Base-by-base conservation (phyloP, 2,888 invertebrate genomes). In the Drosophila monieri region DNA sequence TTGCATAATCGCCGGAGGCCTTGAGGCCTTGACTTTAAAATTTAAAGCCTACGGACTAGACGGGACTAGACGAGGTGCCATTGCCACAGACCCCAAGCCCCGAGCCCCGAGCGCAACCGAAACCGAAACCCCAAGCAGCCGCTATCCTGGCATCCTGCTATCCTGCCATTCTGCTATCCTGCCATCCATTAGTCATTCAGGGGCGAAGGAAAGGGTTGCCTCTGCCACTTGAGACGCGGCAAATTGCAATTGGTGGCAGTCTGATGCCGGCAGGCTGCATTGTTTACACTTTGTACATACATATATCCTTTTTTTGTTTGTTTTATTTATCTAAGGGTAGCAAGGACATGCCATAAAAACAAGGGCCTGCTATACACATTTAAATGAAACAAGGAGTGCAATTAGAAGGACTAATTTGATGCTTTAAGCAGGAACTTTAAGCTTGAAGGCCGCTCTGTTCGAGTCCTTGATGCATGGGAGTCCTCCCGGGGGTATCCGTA, bases 1-100 rank as follows among this genome's bases (percentile, higher is more conserved):
- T 84, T 86, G 87, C 81, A 81, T 81, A 81, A 81, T 81, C 81
- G 85, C 39, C 3, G 23, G 15, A 35, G 6, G 14, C 32, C 30
- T 59, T 60, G 59, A 59, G 6, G 43, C 6, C 35, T 35, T 15
- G 32, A 30, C 44, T 37, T 60, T 47, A 30, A 44, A 15, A 18
- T 59, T 60, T 60, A 61, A 61, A 61, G 64, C 47, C 39, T 18
- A 21, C 21, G 12, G 62, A 60, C 62, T 61, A 62, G 64, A 61
- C 61, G 21, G 39, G 60, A 61, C 62, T 60, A 61, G 60, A 47
- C 46, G 37, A 61, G 15, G 60, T 18, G 39, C 15, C 14, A 35
- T 18, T 37, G 44, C 61, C n/a, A 18, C 60, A 35, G 10, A 32
- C 32, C 32, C 32, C 32, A 32, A 12, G 32, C 32, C 25, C 25